Base-by-base conservation (phyloP, 2,797 vertebrate species). In the Glyptemys insculpta region DNA sequence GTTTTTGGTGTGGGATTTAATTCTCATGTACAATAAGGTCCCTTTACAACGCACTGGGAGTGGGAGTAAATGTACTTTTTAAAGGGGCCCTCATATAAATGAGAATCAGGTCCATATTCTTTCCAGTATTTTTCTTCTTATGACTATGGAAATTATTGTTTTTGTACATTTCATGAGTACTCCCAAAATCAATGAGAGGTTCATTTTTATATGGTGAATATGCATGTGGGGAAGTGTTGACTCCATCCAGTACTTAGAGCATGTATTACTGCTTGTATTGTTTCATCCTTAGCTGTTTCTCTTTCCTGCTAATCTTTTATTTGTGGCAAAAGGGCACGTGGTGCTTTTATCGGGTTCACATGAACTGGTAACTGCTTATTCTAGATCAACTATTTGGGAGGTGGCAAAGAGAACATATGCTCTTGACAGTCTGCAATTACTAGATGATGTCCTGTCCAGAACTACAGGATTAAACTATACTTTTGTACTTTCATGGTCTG, bases 361-460 rank as follows among this genome's bases (percentile, higher is more conserved):
- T 23, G 23, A 37, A 72, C 37, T 72, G n/a, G 10, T 72, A 62
- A 72, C 68, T 72, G 62, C 31, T 68, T 68, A 34, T 68, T 68
- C 27, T 72, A 41, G 19, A 25, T 72, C n/a, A 31, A 78, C 37
- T 72, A 41, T 41, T 41, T 72, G 68, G 68, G 37, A 37, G 68
- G 5, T 18, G 25, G 37, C 68, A 72, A 41, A 14, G 19, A 72
- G 68, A 41, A 25, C 10, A 72, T 72, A 72, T 37, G 10, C n/a
- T 96, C 57, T 34, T 91, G 7, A 91, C 62, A 31, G 37, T 82
- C 19, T 16, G 83, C 19, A 72, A 31, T 86, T 92, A 87, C 2
- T 92, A 49, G 54, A 89, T 81, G 57, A 91, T 83, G 12, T 90
- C 92, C 76, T 92, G 27, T 3, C 29, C 90, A 50, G 84, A 93